These are phyloP conservation scores for Falco naumanni DNA, from an alignment of 2,797 vertebrate species.

Conservation along the genomic window DNA sequence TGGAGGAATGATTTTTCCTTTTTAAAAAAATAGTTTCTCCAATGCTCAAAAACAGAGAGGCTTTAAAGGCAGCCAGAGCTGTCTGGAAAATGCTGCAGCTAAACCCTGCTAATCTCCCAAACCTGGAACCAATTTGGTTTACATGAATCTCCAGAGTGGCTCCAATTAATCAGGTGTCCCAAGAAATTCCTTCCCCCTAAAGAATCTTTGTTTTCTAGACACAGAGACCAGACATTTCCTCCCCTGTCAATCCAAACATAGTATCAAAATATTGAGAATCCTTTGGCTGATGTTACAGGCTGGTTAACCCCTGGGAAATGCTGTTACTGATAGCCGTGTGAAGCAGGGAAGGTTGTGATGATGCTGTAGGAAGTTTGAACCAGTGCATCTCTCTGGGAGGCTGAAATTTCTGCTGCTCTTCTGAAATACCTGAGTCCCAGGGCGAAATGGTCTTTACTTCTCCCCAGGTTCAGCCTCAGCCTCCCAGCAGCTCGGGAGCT, in stretches of 20 bases:
- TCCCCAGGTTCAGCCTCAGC: neutral
- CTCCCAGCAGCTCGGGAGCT: neutral
- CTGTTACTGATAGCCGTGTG: neutral
- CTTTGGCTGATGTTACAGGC: neutral
- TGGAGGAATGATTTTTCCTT: neutral
- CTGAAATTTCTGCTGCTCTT: neutral
- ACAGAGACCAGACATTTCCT: conserved; percentile 12
- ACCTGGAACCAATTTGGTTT: conserved; percentile 44
- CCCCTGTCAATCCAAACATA: neutral
- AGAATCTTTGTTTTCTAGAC: conserved; percentile 15
- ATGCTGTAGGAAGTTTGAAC: neutral
- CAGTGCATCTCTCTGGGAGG: neutral
- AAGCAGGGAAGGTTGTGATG: neutral
- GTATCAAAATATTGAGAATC: neutral
- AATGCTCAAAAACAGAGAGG: neutral
- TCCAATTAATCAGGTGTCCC: conserved; percentile 36
- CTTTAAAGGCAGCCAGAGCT: conserved; percentile 16
- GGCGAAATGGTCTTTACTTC: neutral
- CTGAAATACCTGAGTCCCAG: rapidly evolving
- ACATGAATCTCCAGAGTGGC: neutral
- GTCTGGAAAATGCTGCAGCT: neutral
- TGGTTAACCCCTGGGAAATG: neutral
- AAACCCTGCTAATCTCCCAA: neutral
- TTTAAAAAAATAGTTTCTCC: neutral
- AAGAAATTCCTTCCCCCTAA: neutral